Base-by-base conservation (phyloP, 1,140 invertebrate species). In the Drosophila tsacasi region DNA sequence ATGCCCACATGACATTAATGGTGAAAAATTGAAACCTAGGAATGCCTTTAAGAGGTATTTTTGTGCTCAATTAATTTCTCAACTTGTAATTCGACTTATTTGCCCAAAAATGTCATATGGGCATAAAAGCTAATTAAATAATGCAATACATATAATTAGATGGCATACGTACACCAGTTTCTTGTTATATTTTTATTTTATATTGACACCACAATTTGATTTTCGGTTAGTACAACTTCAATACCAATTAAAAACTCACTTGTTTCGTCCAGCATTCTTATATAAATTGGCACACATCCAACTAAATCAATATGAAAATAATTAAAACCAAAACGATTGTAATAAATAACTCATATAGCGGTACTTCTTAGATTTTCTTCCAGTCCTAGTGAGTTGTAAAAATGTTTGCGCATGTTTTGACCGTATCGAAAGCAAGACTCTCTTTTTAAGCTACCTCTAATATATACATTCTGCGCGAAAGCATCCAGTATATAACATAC, bases 361-460 rank as follows among this genome's bases (percentile, higher is more conserved):
- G 76, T 79, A 79, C 61, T 81, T 62, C 71, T 90, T 90, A 82
- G 79, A 86, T 83, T 83, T 82, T 83, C 79, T 76, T 82, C 71
- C 71, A 89, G 87, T 69, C 71, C 65, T 90, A 90, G 84, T 79
- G 81, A 89, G 64, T 91, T 90, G 85, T 90, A 81, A 68, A 87
- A 89, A 87, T 89, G 84, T 83, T 87, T 89, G 83, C 76, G 83
- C 83, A 87, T 87, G 83, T 83, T 89, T 84, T 86, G 57, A 83
- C 66, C 72, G 63, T 82, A 83, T 64, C 66, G 50, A 55, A 55
- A 81, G 59, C 75, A 62, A 81, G 76, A 57, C 59, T 63, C 65
- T 83, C 76, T 83, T 77, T 55, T 76, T 76, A 87, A 85, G 82
- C 68, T 79, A 81, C 17, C 74, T 54, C 42, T 74, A 25, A 79